A percentile compares a stretch with the other conserved stretches of the same genome.
These are phyloP conservation scores for Conistra vaccinii DNA, from an alignment of 2,888 invertebrate species.

Conservation along the genomic window DNA sequence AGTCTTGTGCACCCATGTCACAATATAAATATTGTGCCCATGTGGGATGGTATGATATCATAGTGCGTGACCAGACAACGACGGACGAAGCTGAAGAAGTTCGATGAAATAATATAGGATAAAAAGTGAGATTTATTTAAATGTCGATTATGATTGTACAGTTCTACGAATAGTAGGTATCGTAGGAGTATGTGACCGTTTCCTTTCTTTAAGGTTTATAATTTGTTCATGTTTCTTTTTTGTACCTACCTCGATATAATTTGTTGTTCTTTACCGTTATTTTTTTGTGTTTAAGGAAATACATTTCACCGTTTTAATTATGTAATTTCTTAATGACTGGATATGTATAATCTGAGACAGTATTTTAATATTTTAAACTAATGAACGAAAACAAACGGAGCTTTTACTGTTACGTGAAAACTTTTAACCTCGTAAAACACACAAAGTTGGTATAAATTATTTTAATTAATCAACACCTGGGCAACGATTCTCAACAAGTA, in stretches of 20 bases:
- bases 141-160: neutral
- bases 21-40: no score
- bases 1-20: no score
- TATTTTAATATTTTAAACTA: slow-evolving; percentile 2
- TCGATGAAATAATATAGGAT: slow-evolving; percentile 19
- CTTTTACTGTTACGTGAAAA: slow-evolving; percentile 15
- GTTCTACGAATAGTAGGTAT: slow-evolving; percentile 1
- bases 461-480: neutral
- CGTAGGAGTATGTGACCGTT: neutral
- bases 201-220: neutral
- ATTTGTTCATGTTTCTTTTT: neutral
- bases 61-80: slow-evolving; percentile 44
- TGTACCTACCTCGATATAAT: neutral
- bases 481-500: neutral
- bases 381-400: slow-evolving; percentile 14
- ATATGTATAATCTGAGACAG: neutral
- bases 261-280: slow-evolving; percentile 2
- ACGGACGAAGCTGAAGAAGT: slow-evolving; percentile 17
- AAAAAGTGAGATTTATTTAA: slow-evolving; percentile 14
- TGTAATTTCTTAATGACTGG: slow-evolving; percentile 1
- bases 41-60: slow-evolving; percentile 56
- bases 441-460: slow-evolving; percentile 4
- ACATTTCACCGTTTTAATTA: slow-evolving; percentile 12
- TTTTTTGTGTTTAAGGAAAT: slow-evolving; percentile 14
- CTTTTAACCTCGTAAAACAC: slow-evolving; percentile 13